Percentiles rank a stretch among this genome's conserved stretches.
Conservation (phyloP, 2,888 invertebrate species). For the Leucophora obtusa region DNA sequence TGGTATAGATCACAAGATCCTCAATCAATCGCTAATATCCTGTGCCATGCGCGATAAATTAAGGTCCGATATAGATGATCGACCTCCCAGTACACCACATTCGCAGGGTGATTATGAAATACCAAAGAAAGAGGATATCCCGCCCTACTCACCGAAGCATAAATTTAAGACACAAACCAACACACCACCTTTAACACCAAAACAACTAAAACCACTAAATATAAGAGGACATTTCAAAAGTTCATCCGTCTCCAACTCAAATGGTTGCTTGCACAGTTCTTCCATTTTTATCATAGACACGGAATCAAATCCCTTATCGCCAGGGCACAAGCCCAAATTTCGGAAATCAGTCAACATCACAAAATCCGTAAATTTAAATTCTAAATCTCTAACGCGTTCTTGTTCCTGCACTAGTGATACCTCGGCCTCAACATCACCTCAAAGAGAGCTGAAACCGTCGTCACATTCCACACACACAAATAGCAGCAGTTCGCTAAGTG, state of each 20-base stretch:
- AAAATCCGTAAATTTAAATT: constrained; percentile 24
- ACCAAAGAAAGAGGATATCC: constrained; percentile 61
- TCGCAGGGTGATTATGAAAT: constrained; percentile 69
- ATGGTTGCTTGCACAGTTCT: constrained; percentile 27
- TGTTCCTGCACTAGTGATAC: constrained; percentile 69
- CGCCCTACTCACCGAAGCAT: constrained; percentile 66
- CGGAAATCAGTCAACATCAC: constrained; percentile 66
- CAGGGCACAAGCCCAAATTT: constrained; percentile 73
- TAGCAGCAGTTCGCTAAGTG: constrained; percentile 54
- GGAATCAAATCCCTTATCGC: constrained; percentile 68
- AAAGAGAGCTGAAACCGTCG: constrained; percentile 31
- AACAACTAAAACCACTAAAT: constrained; percentile 56
- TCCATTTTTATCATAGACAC: constrained; percentile 70
- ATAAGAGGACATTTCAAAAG: constrained; percentile 35
- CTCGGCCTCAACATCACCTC: constrained; percentile 35
- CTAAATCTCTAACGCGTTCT: constrained; percentile 67
- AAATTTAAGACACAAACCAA: constrained; percentile 64
- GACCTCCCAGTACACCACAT: constrained; percentile 64
- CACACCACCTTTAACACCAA: constrained; percentile 57
- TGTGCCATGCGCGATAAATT: constrained; percentile 72
- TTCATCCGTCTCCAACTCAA: constrained; percentile 17
- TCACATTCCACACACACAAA: constrained; percentile 40
- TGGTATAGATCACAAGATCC: constrained; percentile 68
- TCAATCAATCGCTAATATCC: constrained; percentile 68
- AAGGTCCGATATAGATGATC: constrained; percentile 72